These are phyloP conservation scores for Brassicogethes aeneus DNA, from an alignment of 2,888 invertebrate species.

Conservation along the genomic window DNA sequence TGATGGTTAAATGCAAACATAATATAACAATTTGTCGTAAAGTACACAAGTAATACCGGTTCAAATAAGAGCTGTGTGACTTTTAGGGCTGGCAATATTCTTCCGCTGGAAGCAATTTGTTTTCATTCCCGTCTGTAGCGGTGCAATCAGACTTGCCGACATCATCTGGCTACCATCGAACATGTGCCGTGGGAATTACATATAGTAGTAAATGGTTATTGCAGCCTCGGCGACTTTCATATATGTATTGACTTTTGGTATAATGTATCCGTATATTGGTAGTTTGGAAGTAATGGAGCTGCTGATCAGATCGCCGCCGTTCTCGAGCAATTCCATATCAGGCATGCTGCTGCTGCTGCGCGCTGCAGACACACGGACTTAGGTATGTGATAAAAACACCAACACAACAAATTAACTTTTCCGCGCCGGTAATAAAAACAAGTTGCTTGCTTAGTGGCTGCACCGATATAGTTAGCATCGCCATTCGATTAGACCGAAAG, in stretches of 20 bases:
- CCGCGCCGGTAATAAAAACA: slow-evolving; percentile 27
- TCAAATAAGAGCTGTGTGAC: slow-evolving; percentile 27
- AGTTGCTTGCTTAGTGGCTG: slow-evolving; percentile 19
- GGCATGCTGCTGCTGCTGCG: slow-evolving; percentile 8
- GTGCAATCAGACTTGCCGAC: slow-evolving; percentile 32
- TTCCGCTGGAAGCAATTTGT: slow-evolving; percentile 39
- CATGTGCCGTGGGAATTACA: slow-evolving; percentile 37
- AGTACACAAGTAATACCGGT: slow-evolving; percentile 27
- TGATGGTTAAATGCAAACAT: slow-evolving; percentile 20
- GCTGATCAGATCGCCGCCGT: slow-evolving; percentile 26
- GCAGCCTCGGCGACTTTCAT: slow-evolving; percentile 29
- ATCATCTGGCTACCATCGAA: slow-evolving; percentile 34
- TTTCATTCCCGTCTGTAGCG: slow-evolving; percentile 34
- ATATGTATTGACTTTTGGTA: slow-evolving; percentile 39
- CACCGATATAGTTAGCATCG: slow-evolving; percentile 28
- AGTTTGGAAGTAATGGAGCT: slow-evolving; percentile 35
- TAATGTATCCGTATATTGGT: slow-evolving; percentile 38
- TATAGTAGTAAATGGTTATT: slow-evolving; percentile 40
- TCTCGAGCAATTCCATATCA: slow-evolving; percentile 24
- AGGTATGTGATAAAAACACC: slow-evolving; percentile 34
- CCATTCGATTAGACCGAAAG: slow-evolving; percentile 35
- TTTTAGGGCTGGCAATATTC: slow-evolving; percentile 35
- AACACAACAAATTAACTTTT: slow-evolving; percentile 35
- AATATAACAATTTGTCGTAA: slow-evolving; percentile 31
- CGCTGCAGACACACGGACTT: slow-evolving; percentile 9